Evolutionary conservation across 2,797 vertebrate genomes (phyloP), one percentile per base, ranked within the genome.

Genomic region (Phoxinus dragarum): DNA sequence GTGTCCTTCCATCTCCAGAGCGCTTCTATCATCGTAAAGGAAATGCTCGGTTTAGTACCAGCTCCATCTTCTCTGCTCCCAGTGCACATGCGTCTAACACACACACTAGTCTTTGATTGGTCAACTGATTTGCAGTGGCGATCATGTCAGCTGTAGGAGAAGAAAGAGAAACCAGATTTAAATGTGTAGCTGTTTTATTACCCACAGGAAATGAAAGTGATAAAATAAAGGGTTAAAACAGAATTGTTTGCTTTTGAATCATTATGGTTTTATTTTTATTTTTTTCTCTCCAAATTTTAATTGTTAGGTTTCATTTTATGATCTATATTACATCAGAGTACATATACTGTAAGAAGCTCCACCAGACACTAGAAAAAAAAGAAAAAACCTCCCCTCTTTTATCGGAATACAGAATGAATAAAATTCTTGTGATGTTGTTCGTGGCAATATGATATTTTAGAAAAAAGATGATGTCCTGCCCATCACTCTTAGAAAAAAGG

Each of bases 61-160:
- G 71, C 17, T 96, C 95, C 0, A 90, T 82, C 9, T 54, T 86
- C 67, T 89, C 89, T 82, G 91, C 91, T 42, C 95, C 94, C 88
- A 96, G 90, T 23, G 92, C 92, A 92, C 95, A 96, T 8, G 91
- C 92, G 86, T 96, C 95, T 81, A 96, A 77, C 6, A 95, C 88
- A 61, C 94, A 96, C 74, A 94, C 88, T 73, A 96, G 88, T 90
- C 93, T 95, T 90, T 92, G 93, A 90, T 94, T 94, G 89, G 92
- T 84, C 90, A 96, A 85, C 88, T 93, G 94, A 1, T 87, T 40
- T 0, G 92, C 94, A 84, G 80, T 93, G 87, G 78, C 84, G 16
- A 96, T 91, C 84, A 96, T 91, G 90, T 96, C 95, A 80, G 81
- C 95, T 95, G 85, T 86, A 0, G 72, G 0, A 72, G 34, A 66